Evolutionary conservation across 2,888 invertebrate species (phyloP), one percentile per base, ranked within the genome.

Genomic region (Ligdia adustata): DNA sequence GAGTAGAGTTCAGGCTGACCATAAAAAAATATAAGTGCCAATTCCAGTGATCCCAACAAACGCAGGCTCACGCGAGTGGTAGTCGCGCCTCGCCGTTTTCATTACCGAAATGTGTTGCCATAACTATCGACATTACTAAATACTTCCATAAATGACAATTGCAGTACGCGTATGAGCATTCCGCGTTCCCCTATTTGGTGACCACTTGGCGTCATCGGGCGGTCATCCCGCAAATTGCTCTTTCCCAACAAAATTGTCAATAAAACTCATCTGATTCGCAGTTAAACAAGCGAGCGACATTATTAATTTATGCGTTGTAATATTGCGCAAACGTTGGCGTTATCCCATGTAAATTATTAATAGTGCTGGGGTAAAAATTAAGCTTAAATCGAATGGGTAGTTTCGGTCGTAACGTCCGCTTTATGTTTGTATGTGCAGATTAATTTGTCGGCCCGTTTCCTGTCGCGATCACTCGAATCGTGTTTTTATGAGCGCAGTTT

Each of bases 261-360:
- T 90, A 90, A 90, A 90, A 90, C 85, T 89, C 89, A 88, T 89
- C 88, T 83, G 88, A 89, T 88, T 90, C 90, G 88, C 88, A 90
- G 88, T 88, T 87, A 88, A 90, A 89, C 87, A 89, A 82, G 88
- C 89, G 86, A 81, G 78, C 82, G 83, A 84, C 87, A 87, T 89
- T 88, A 90, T 90, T 89, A 90, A 90, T 89, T 90, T 90, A 90
- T 89, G 90, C 83, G 79, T 77, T 87, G 88, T 90, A 90, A 90
- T 89, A 90, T 88, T 82, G 86, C 81, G 86, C 86, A 85, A 82
- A 79, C 84, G 85, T 79, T 82, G 75, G 80, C 86, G 82, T 85
- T 88, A 86, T 85, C 82, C 86, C 76, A 76, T 82, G 84, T 88
- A 85, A 89, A 88, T 88, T 89, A 90, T 90, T 89, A 87, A 89